phyloP scores from a whole-genome alignment of 2,888 invertebrate species.

The Parochlus steinenii region DNA sequence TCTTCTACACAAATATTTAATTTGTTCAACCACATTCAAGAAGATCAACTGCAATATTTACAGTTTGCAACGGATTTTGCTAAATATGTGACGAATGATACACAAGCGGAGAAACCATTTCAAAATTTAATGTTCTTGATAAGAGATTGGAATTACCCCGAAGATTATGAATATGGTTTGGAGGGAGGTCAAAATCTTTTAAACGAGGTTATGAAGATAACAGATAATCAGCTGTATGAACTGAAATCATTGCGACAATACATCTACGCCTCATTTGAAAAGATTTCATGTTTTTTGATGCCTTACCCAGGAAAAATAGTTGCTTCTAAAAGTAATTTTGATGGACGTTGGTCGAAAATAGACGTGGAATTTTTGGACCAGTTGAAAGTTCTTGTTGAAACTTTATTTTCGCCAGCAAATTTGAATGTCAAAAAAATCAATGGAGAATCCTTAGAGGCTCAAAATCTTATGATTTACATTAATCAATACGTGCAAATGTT shows the following conservation, averaged over 20 bases:
- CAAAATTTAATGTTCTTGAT: slow-evolving; percentile 12
- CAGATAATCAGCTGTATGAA: slow-evolving; percentile 9
- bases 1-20: slow-evolving; percentile 12
- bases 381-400: slow-evolving; percentile 1
- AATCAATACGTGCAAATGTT: slow-evolving; percentile 2
- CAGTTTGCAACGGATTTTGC: slow-evolving; percentile 10
- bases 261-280: slow-evolving; percentile 10
- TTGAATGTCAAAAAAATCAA: slow-evolving; percentile 9
- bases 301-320: slow-evolving; percentile 12
- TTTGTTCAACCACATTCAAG: slow-evolving; percentile 9
- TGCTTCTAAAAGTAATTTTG: slow-evolving; percentile 2
- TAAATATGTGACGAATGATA: slow-evolving; percentile 1
- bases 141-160: slow-evolving; percentile 12
- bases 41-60: slow-evolving; percentile 13
- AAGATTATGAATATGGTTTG: slow-evolving; percentile 10
- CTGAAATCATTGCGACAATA: slow-evolving; percentile 10
- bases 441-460: slow-evolving; percentile 3
- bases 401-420: slow-evolving; percentile 3
- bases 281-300: slow-evolving; percentile 11
- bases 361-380: slow-evolving; percentile 10
- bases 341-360: slow-evolving; percentile 11
- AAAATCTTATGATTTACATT: slow-evolving; percentile 1
- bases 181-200: slow-evolving; percentile 10
- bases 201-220: background rate
- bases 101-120: slow-evolving; percentile 9